phyloP scores from a whole-genome alignment of 2,888 invertebrate genomes.

The Pterobdella sp. region DNA sequence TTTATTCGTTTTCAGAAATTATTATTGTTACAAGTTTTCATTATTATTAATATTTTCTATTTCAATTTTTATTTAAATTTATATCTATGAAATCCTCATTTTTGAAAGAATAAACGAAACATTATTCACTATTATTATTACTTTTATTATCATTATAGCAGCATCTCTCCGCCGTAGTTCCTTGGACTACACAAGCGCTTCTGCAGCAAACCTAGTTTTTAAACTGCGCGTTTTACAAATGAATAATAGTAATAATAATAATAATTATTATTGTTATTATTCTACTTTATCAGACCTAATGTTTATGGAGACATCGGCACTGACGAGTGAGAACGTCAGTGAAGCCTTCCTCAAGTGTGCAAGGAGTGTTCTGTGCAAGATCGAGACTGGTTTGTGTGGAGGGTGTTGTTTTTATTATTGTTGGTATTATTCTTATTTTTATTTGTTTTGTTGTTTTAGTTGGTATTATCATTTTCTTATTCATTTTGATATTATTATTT shows the following conservation, averaged over 20 bases:
- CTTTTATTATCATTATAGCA: neutral
- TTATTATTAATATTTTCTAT: neutral
- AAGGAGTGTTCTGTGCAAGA: constrained; percentile 71
- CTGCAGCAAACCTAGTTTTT: no score
- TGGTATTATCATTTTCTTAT: neutral
- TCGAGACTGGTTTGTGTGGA: constrained; percentile 59
- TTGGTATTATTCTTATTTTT: no score
- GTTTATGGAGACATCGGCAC: constrained; percentile 73
- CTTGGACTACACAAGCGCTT: no score
- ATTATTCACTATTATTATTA: neutral
- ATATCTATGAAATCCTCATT: neutral
- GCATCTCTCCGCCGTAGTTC: neutral
- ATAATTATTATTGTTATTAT: neutral
- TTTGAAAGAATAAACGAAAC: no score
- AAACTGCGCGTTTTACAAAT: no score
- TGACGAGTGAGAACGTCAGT: constrained; percentile 76
- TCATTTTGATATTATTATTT: neutral
- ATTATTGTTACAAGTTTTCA: neutral
- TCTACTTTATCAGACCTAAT: constrained; percentile 64
- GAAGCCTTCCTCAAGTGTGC: constrained; percentile 76
- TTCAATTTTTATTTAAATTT: neutral
- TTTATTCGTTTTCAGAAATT: neutral
- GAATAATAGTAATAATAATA: no score
- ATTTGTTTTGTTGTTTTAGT: no score
- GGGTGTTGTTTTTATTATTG: no score